These are phyloP conservation scores for Triplophysa tibetana DNA, from an alignment of 2,113 vertebrate species.

Conservation along the genomic window DNA sequence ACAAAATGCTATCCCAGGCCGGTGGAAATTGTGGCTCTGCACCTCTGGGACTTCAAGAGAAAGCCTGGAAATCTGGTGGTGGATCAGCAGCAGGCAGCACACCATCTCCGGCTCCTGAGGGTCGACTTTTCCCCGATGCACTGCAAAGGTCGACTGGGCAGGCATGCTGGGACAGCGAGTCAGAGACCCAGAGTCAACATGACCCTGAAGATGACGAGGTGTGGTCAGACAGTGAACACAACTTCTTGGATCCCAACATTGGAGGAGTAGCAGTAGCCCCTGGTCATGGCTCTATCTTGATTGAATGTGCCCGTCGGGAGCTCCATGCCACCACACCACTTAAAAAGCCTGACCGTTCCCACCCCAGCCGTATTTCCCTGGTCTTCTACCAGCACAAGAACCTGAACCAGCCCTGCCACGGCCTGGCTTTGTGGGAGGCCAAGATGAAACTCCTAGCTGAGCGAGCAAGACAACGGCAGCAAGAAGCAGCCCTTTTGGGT, in stretches of 20 bases:
- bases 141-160: conserved; percentile 66
- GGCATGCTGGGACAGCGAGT: conserved; percentile 82
- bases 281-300: conserved; percentile 91
- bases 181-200: conserved; percentile 63
- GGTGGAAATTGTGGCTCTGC: conserved; percentile 80
- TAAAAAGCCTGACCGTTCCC: conserved; percentile 92
- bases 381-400: conserved; percentile 99
- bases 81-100: conserved; percentile 74
- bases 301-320: conserved; percentile 93
- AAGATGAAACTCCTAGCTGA: conserved; percentile 97
- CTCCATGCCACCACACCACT: conserved; percentile 96
- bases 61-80: conserved; percentile 83
- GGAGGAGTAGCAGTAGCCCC: conserved; percentile 94
- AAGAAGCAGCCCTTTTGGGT: conserved; percentile 89
- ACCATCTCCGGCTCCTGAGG: conserved; percentile 73
- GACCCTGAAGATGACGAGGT: conserved; percentile 70
- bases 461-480: conserved; percentile 83
- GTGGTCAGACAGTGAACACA: conserved; percentile 98
- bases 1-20: conserved; percentile 78
- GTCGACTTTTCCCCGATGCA: conserved; percentile 76
- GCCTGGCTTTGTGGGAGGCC: conserved; percentile 94
- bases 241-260: conserved; percentile 96
- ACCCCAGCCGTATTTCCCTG: conserved; percentile 95
- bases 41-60: conserved; percentile 79
- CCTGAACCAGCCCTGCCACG: conserved; percentile 95